A percentile compares a stretch with the other conserved stretches of the same genome.
Evolutionary conservation across 1,140 invertebrate species (phyloP).

Genomic region (Aphelinus certus): DNA sequence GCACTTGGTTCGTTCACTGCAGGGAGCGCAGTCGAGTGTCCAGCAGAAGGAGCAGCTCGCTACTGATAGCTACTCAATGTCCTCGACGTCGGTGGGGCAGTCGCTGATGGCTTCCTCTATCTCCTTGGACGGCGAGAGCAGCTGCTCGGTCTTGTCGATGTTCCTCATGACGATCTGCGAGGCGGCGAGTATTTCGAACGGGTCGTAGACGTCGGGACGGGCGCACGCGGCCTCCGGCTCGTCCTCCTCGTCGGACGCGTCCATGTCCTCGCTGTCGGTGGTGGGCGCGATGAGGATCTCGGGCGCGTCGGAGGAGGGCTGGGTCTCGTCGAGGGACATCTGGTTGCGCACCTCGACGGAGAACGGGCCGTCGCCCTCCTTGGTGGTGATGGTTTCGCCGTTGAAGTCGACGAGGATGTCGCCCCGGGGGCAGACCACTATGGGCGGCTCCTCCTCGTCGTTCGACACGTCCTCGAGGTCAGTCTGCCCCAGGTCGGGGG

Average conservation of each 20-base stretch:
- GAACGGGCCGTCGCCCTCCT: constrained; percentile 63
- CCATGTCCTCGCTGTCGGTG: constrained; percentile 62
- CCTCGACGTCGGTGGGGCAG: constrained; percentile 60
- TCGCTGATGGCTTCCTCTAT: constrained; percentile 49
- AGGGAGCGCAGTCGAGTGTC: too few species aligned
- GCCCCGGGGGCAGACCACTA: constrained; percentile 47
- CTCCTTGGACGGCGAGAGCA: constrained; percentile 41
- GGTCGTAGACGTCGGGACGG: constrained; percentile 42
- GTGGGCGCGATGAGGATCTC: constrained; percentile 50
- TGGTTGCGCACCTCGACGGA: constrained; percentile 60
- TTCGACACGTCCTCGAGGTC: constrained; percentile 60
- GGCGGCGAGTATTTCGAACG: constrained; percentile 51
- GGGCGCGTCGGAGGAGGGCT: constrained; percentile 14
- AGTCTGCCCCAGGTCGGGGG: constrained; percentile 52
- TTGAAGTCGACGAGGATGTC: constrained; percentile 58
- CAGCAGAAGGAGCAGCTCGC: too few species aligned
- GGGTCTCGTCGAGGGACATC: constrained; percentile 52
- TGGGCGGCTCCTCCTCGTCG: constrained; percentile 48
- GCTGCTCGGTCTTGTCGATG: constrained; percentile 53
- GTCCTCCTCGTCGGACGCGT: constrained; percentile 54
- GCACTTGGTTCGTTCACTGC: too few species aligned
- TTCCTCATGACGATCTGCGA: constrained; percentile 62
- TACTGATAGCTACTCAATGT: constrained; percentile 51
- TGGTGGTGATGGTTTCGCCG: constrained; percentile 61
- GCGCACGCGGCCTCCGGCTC: constrained; percentile 50